Evolutionary conservation across 2,888 invertebrate species (phyloP).

Genomic region (Campoletis raptor): DNA sequence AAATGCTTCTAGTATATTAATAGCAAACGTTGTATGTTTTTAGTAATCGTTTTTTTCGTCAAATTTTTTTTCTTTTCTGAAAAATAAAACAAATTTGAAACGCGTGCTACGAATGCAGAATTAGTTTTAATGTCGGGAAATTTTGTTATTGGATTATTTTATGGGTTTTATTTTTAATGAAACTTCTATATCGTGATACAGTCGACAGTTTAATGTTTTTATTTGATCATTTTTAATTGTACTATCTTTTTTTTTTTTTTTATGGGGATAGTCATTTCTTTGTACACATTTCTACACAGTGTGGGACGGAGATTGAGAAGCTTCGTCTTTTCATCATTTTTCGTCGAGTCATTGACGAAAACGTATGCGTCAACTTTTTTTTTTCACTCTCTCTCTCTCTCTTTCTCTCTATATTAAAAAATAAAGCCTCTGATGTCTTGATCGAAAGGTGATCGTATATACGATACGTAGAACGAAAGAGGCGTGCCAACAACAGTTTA

Average conservation of each 20-base stretch:
- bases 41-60: background rate
- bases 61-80: background rate
- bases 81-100: background rate
- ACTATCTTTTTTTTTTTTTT: background rate
- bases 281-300: background rate
- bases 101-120: background rate
- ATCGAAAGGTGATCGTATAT: slow-evolving; percentile 16
- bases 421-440: background rate
- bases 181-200: background rate
- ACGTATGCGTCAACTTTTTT: slow-evolving; percentile 13
- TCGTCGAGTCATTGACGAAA: slow-evolving; percentile 10
- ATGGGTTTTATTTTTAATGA: background rate
- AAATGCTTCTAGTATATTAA: slow-evolving; percentile 15
- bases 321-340: background rate
- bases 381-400: background rate
- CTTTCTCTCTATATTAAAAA: background rate
- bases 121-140: background rate
- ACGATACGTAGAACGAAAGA: slow-evolving; percentile 42
- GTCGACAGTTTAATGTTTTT: background rate
- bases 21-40: background rate
- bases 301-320: background rate
- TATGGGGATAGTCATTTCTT: background rate
- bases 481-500: slow-evolving; percentile 63
- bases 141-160: background rate
- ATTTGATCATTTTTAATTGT: background rate